Evolutionary conservation across 1,140 invertebrate genomes (phyloP), one percentile per base, ranked within the genome.

Genomic region (Zophobas morio): DNA sequence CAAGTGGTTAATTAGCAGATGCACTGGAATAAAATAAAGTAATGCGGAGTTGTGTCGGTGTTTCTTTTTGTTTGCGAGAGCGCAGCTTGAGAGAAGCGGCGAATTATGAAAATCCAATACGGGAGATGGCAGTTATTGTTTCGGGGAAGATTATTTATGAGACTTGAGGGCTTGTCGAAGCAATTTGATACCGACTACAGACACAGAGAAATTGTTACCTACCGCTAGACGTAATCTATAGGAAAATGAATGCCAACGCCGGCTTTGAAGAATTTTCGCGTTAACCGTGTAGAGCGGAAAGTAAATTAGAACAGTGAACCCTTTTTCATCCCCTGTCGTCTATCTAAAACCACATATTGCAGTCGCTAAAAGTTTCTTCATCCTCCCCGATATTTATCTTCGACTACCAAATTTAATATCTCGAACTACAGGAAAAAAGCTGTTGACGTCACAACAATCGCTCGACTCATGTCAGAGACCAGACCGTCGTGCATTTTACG

Each of bases 31-130:
- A 60, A 60, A 60, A 46, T 39, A n/a, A 66, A 66, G 33, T 66
- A 66, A 42, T 60, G 37, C 35, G 56, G 1, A 20, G 39, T 36
- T 72, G 49, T 73, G 54, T 73, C 60, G 54, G 73, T 73, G 53
- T 73, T 71, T 75, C 66, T 79, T 77, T 77, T 37, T 56, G 73
- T 72, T 73, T 66, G 75, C 70, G 72, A 76, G 78, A 74, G 40
- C 54, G 57, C 74, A 77, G 73, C 56, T 33, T 56, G 74, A 60
- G 51, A 66, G 66, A 79, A 71, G 49, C 3, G n/a, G 71, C 53
- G 75, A 80, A 80, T 81, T 81, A 81, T 81, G 81, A 80, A 81
- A 81, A 81, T 81, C 79, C 81, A 81, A 81, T 81, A 81, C 79
- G 80, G 79, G 70, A 57, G 71, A 76, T 81, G 81, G 79, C 81